Evolutionary conservation across 2,797 vertebrate species (phyloP), one percentile per base, ranked within the genome.

Genomic region (Lindbergichthys nudifrons): DNA sequence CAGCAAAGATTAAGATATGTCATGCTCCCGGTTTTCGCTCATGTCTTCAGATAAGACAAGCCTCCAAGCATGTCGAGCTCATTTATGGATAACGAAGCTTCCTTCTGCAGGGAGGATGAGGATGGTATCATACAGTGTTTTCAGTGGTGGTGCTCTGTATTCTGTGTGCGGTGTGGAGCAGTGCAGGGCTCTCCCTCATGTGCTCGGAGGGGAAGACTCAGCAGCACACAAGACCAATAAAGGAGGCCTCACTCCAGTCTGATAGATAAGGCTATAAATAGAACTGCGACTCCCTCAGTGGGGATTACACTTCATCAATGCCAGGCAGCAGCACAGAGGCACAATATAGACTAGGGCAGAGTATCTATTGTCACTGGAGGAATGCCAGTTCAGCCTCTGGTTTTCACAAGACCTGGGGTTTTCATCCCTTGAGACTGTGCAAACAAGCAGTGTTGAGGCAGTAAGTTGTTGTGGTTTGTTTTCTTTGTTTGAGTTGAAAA

Each of bases 181-280:
- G 0, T 66, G 65, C 42, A 10, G 32, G 46, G 53, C 63, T 70
- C 56, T 70, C 42, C 42, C 73, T 39, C 39, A 0, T 69, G 56
- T 45, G 65, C 50, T 62, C 2, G 1, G 61, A 50, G 69, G 39
- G 16, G 26, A 77, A 79, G 73, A 85, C 86, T 85, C 65, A 0
- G 72, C 68, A 68, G 61, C 79, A 65, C 19, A 11, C 43, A 23
- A 48, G 77, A 74, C 86, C 78, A 68, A 70, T 77, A 77, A 79
- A 86, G 61, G 77, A 85, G 73, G 80, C 74, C 60, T 82, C 65
- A 47, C 76, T 87, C 60, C 42, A 0, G 83, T 71, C 84, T 88
- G 80, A 90, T 87, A 80, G 90, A 90, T 84, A 57, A 75, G 57
- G 77, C 90, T 93, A 90, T 91, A 94, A 94, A 94, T 92, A 91